phyloP scores from a whole-genome alignment of 2,888 invertebrate species.

The Melanchra persicariae region DNA sequence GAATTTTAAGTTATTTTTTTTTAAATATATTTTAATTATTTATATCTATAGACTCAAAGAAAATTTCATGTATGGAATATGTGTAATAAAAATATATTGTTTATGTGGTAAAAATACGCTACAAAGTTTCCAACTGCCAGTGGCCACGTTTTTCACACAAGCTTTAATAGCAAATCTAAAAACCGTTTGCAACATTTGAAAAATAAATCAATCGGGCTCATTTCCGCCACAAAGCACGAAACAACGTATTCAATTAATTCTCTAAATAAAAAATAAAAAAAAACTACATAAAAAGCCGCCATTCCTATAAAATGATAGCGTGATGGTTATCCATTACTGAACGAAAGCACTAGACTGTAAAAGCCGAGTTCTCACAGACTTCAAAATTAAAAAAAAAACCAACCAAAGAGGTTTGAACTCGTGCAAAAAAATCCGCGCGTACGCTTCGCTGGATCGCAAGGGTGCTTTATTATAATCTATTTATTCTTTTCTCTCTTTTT shows the following conservation, averaged over 20 bases:
- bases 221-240: slow-evolving; percentile 42
- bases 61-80: no score
- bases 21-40: no score
- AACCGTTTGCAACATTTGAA: slow-evolving; percentile 43
- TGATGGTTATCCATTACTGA: slow-evolving; percentile 68
- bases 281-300: slow-evolving; percentile 28
- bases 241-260: slow-evolving; percentile 45
- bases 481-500: slow-evolving; percentile 74
- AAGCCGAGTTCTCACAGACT: slow-evolving; percentile 79
- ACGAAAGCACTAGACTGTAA: slow-evolving; percentile 82
- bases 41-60: no score
- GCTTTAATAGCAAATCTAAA: slow-evolving; percentile 19
- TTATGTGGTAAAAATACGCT: not conserved
- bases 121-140: slow-evolving; percentile 11
- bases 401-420: slow-evolving; percentile 74
- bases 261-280: slow-evolving; percentile 20
- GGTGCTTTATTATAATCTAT: slow-evolving; percentile 84
- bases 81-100: no score
- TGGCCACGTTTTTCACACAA: not conserved
- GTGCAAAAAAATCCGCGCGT: slow-evolving; percentile 84
- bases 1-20: no score
- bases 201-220: slow-evolving; percentile 33
- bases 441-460: slow-evolving; percentile 82
- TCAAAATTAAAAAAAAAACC: slow-evolving; percentile 66
- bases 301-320: slow-evolving; percentile 67